Evolutionary conservation across 1,140 invertebrate species (phyloP), one percentile per base, ranked within the genome.

Genomic region (Triops longicaudatus): DNA sequence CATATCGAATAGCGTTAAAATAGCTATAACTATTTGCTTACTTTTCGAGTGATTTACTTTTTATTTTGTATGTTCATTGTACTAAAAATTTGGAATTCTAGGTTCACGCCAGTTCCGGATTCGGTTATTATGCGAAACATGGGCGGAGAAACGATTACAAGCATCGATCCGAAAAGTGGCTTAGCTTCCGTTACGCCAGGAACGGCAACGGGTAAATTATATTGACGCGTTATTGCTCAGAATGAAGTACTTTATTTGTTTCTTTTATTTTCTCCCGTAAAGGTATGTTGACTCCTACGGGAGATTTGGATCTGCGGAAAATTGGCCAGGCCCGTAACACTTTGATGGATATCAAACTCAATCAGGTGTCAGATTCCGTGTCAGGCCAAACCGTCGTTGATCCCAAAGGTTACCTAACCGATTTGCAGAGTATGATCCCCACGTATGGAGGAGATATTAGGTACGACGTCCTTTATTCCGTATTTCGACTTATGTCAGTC

Each of bases 261-360:
- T 12, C 17, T 44, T 3, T 4, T 43, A n/a, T 14, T 43, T 10
- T 14, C 17, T 43, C 28, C 12, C 72, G 79, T 74, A 79, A 83
- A 78, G 90, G 90, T 27, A 86, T 90, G 81, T 83, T 89, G 43
- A 92, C 91, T n/a, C 90, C 92, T 78, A 88, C 90, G 79, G 94
- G 94, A 37, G 97, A 99, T 84, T 90, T 99, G 82, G 98, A 99
- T 88, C 89, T 99, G 80, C 88, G 97, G 79, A 99, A 98, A 88
- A 99, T 99, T 83, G 98, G 98, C 43, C 96, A 99, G 87, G 98
- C 98, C 0, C 89, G 97, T 84, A 99, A 98, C 84, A 98, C 96
- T n/a, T 85, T 99, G 2, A 99, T 99, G 98, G 97, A 98, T 83
- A 98, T 99, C 0, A 98, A 98, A 86, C 84, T 99, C 7, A 99